Evolutionary conservation across 1,140 invertebrate species (phyloP).

Genomic region (Teleopsis dalmanni): DNA sequence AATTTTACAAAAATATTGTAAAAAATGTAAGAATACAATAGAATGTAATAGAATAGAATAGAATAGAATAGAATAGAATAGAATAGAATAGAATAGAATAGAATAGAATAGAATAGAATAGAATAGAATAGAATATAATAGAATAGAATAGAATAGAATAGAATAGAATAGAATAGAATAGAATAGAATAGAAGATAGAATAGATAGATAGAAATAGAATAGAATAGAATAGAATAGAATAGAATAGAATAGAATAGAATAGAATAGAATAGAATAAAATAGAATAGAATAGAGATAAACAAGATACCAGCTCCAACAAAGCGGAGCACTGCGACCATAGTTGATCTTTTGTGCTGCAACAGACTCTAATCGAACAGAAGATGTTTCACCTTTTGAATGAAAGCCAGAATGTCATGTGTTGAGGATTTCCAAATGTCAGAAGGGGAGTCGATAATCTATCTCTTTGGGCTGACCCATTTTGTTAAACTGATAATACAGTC

Average conservation of each 20-base stretch:
- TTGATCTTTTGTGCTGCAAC: too few species aligned
- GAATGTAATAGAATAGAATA: conserved; percentile 7
- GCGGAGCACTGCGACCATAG: too few species aligned
- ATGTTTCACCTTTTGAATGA: too few species aligned
- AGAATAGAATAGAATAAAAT: neutral
- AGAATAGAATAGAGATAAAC: neutral
- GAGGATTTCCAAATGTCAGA: too few species aligned
- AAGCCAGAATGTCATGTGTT: too few species aligned
- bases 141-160: conserved; percentile 7
- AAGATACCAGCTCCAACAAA: too few species aligned
- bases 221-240: neutral
- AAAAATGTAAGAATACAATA: too few species aligned
- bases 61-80: conserved; percentile 9
- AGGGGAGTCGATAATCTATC: too few species aligned
- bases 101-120: conserved; percentile 1
- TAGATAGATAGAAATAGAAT: conserved; percentile 5
- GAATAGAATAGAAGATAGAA: conserved; percentile 5
- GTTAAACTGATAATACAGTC: too few species aligned
- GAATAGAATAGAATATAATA: conserved; percentile 4
- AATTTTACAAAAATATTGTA: too few species aligned
- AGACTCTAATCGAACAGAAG: too few species aligned
- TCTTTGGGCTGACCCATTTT: too few species aligned
- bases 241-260: neutral
- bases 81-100: conserved; percentile 1
- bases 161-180: conserved; percentile 7